Evolutionary conservation across 1,140 invertebrate genomes (phyloP).

Genomic region (Fopius arisanus): DNA sequence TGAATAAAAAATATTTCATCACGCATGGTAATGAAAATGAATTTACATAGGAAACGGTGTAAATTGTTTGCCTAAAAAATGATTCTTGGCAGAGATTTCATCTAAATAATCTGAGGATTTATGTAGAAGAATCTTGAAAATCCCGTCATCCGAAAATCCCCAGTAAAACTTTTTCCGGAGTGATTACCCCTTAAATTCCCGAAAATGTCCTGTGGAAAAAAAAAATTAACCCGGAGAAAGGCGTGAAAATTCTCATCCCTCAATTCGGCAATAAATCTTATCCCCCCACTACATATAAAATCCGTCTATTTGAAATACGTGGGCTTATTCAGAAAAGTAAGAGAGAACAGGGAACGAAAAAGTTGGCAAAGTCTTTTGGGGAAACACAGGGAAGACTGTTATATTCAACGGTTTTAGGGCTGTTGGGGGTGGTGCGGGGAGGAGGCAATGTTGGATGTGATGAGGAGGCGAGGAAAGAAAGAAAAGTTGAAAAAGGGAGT

Average conservation of each 20-base stretch:
- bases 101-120: no score
- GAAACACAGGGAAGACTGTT: not conserved
- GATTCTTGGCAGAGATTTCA: no score
- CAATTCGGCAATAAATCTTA: not conserved
- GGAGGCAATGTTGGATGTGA: not conserved
- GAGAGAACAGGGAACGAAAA: not conserved
- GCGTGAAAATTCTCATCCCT: not conserved
- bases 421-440: not conserved
- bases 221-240: not conserved
- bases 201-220: not conserved
- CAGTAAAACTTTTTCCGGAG: no score
- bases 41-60: no score
- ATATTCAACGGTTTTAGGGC: not conserved
- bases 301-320: constrained; percentile 5
- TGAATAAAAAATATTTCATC: no score
- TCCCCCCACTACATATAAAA: not conserved
- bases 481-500: not conserved
- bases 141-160: no score
- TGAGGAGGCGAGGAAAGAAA: not conserved
- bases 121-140: no score
- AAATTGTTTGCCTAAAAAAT: no score
- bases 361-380: not conserved
- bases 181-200: no score
- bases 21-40: no score
- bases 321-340: not conserved